Evolutionary conservation across 2,888 invertebrate species (phyloP), one percentile per base, ranked within the genome.

Genomic region (Thera obeliscata): DNA sequence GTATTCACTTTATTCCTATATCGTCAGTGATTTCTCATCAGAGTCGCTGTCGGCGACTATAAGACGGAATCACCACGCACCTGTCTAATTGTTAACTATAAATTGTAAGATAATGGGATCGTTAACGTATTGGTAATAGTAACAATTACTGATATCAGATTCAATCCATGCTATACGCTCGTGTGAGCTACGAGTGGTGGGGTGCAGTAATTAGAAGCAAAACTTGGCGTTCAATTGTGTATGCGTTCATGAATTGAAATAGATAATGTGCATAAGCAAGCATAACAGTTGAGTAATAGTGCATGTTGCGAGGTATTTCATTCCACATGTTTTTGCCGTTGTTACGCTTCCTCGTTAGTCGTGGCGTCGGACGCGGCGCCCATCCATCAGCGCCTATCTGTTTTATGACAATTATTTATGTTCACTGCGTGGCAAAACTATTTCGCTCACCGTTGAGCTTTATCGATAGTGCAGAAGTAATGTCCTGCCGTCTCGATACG

Each of bases 331-430:
- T 74, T 61, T 66, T 67, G 66, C 62, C 59, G 67, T 54, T 66
- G 69, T 58, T 70, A 75, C 73, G 80, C 82, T 90, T 90, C 87
- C 90, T 91, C 86, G 90, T 90, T 89, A 89, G 82, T 75, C 74
- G 77, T 79, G 76, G 77, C 74, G 69, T 69, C 74, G 64, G 71
- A 77, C 79, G 75, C 82, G 74, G 81, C 76, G 81, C 81, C 83
- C 88, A 93, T 93, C 92, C 90, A 90, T 92, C 93, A 92, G 82
- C 71, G 80, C 78, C 86, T 93, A 92, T 93, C 93, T 91, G 80
- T 84, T 87, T 88, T 91, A 92, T 93, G 93, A 93, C 91, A 93
- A 92, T 91, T 90, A 93, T 93, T 93, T 93, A 93, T 93, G 91
- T 89, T 89, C 84, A 80, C 87, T 83, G 87, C 85, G 83, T 84